Percentiles rank a stretch among this genome's conserved stretches.
Evolutionary conservation across 2,113 vertebrate genomes (phyloP).

Genomic region (Raphicerus campestris): DNA sequence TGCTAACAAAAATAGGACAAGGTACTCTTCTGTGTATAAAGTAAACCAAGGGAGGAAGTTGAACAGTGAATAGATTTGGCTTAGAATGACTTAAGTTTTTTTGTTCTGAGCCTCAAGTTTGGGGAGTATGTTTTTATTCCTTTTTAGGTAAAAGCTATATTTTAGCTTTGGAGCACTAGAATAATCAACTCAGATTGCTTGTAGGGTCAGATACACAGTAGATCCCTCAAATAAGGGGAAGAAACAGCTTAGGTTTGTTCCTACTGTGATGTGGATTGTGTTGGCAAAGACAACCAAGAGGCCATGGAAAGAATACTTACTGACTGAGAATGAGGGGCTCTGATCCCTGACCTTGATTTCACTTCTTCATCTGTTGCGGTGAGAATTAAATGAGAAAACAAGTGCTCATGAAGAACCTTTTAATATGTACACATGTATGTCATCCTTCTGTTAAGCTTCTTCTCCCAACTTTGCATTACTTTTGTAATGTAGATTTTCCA

Average conservation of each 20-base stretch:
- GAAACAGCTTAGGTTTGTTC: background rate
- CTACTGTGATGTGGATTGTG: background rate
- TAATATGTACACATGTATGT: background rate
- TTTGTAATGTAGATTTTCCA: background rate
- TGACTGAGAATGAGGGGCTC: background rate
- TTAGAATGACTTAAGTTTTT: background rate
- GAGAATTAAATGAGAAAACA: background rate
- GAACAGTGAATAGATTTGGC: background rate
- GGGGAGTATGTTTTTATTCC: background rate
- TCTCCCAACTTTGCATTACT: background rate
- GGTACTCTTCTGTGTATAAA: background rate
- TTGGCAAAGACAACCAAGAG: background rate
- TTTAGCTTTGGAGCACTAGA: background rate
- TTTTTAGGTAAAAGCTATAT: background rate
- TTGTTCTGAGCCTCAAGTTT: background rate
- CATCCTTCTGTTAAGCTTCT: background rate
- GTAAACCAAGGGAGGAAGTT: background rate
- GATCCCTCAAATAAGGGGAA: background rate
- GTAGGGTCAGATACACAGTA: background rate
- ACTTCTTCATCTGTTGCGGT: background rate
- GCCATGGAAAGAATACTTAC: background rate
- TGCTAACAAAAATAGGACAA: slow-evolving; percentile 8
- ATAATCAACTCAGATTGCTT: background rate
- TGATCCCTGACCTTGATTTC: background rate
- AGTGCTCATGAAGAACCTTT: background rate